Base-by-base conservation (phyloP, 2,113 vertebrate species). In the Meriones unguiculatus region DNA sequence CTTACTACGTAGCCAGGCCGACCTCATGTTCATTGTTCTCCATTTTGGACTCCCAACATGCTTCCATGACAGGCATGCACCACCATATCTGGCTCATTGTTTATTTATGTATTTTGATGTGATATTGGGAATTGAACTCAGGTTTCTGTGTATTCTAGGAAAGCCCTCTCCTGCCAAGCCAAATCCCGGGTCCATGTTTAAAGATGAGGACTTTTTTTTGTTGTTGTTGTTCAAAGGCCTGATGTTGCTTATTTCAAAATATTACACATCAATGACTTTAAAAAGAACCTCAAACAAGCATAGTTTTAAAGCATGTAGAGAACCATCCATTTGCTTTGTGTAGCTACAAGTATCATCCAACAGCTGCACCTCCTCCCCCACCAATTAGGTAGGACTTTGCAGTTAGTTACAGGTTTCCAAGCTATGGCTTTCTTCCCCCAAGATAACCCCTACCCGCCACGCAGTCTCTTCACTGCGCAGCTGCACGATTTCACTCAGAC, bases 401-500 rank as follows among this genome's bases (percentile, higher is more conserved):
- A 8, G 18, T 32, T 30, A n/a, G 46, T 46, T 46, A 46, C 4
- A 1, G 32, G 32, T 22, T 76, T 54, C n/a, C n/a, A 75, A 67
- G 67, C 35, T 11, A 46, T 46, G 46, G 30, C 54, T 7, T 65
- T 7, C 65, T 10, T 5, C 12, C 38, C 30, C 32, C 25, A 46
- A 38, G 28, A 38, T 46, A 84, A 12, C 73, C 35, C n/a, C 73
- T 54, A 46, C 38, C 35, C 41, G 41, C 14, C 15, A 46, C 46
- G 46, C 8, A 41, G 32, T 7, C 28, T 10, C 15, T 80, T 41
- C 38, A 14, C 3, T 15, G 20, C 7, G 30, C 54, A 87, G 18
- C 62, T 4, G 30, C 17, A 67, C 0, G 2, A 2, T 18, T 12
- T 41, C 41, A 75, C 54, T 25, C 5, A 13, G 52, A 54, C 32